Base-by-base conservation (phyloP, 2,113 vertebrate genomes). In the Lipophrys pholis region DNA sequence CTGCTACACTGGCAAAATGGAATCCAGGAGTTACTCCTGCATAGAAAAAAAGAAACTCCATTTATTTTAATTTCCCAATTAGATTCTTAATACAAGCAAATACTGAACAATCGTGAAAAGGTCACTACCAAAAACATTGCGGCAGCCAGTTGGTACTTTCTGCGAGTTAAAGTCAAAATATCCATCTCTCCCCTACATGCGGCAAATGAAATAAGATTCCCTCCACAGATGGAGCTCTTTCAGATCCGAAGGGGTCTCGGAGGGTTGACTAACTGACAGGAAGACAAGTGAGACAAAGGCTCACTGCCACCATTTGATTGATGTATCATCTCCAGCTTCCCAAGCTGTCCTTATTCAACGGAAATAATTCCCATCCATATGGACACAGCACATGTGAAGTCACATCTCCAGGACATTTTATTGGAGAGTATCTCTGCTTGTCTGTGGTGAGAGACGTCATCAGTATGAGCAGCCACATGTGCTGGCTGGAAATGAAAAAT, bases 291-390 rank as follows among this genome's bases (percentile, higher is more conserved):
- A 66, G 69, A 78, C 76, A 78, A 70, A 77, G 46, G 64, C 17
- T 55, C 35, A 43, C 48, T 17, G 82, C 67, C 72, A 55, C 55
- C 48, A 50, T 83, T 75, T 89, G 90, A 91, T 83, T 78, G 90
- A 91, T 89, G 77, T 75, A 76, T 85, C 77, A 86, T 84, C 80
- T 78, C 62, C 12, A 6, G 55, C 70, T 82, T 73, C 68, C 57
- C 42, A 59, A 38, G 58, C 67, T 81, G 36, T 82, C 54, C 72
- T 74, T 80, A 80, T 90, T 82, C 75, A 57, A 73, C 63, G 81
- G 63, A 48, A 62, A 76, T 69, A 8, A 62, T 70, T 76, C 71
- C 49, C 49, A 49, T 68, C 49, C 41, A 48, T 71, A 30, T 56
- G 55, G 70, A 54, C 60, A 52, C 11, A 63, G 30, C 42, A 55